Percentiles rank a stretch among this genome's conserved stretches.
Conservation (phyloP, 2,113 vertebrate genomes). For the Saiga tatarica region DNA sequence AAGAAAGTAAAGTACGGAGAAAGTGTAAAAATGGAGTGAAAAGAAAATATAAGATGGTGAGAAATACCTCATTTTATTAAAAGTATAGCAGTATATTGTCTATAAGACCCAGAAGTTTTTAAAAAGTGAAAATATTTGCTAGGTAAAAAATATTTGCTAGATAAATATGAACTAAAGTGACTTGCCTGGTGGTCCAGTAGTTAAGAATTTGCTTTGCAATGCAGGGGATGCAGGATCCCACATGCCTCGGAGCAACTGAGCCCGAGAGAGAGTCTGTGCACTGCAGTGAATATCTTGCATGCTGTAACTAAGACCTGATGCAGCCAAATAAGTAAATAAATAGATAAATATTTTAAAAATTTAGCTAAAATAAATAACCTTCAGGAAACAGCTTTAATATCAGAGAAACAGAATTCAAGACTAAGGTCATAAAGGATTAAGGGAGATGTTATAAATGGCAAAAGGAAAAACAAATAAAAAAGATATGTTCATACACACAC, state of each 20-base stretch:
- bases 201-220: neutral
- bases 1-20: neutral
- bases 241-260: neutral
- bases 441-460: neutral
- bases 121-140: slow-evolving; percentile 12
- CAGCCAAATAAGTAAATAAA: neutral
- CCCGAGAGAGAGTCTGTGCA: neutral
- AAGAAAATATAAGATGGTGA: neutral
- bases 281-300: neutral
- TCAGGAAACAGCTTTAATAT: neutral
- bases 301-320: neutral
- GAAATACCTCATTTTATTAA: neutral
- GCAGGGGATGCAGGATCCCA: neutral
- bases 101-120: neutral
- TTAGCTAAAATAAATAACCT: neutral
- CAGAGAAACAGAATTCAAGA: neutral
- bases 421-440: neutral
- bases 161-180: neutral
- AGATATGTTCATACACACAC: neutral
- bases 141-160: neutral
- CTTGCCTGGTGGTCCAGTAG: neutral
- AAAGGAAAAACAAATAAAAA: neutral
- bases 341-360: neutral
- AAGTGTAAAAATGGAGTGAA: neutral
- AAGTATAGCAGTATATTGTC: neutral